Evolutionary conservation across 2,797 vertebrate genomes (phyloP).

Genomic region (Scolopax bukidnonensis): DNA sequence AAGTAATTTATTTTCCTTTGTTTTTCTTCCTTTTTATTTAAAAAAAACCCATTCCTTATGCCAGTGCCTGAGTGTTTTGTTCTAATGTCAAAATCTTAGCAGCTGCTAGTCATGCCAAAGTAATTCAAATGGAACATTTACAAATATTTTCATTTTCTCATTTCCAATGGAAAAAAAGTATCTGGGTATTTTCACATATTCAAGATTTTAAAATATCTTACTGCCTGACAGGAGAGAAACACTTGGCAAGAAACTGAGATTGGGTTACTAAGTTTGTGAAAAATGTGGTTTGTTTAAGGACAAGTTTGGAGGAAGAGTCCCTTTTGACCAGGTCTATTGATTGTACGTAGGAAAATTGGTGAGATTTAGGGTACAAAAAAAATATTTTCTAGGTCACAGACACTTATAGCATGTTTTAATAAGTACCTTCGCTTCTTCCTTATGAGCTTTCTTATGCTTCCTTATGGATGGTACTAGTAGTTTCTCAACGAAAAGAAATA

Average conservation of each 20-base stretch:
- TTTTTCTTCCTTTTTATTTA: neutral
- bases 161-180: neutral
- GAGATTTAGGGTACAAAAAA: neutral
- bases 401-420: neutral
- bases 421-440: neutral
- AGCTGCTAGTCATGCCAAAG: neutral
- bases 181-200: neutral
- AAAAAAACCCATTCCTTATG: neutral
- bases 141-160: neutral
- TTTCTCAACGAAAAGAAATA: neutral
- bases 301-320: rapidly evolving
- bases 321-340: neutral
- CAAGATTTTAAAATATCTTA: neutral
- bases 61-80: rapidly evolving
- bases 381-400: neutral
- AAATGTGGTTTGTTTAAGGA: neutral
- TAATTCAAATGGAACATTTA: neutral
- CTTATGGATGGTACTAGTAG: neutral
- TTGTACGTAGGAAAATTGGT: neutral
- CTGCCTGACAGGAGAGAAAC: neutral
- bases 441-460: neutral
- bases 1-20: neutral
- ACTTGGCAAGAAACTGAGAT: neutral
- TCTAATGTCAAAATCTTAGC: neutral
- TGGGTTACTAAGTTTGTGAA: neutral